Base-by-base conservation (phyloP, 64 coral and sea anemone genomes). In the Stichodactyla helianthus region DNA sequence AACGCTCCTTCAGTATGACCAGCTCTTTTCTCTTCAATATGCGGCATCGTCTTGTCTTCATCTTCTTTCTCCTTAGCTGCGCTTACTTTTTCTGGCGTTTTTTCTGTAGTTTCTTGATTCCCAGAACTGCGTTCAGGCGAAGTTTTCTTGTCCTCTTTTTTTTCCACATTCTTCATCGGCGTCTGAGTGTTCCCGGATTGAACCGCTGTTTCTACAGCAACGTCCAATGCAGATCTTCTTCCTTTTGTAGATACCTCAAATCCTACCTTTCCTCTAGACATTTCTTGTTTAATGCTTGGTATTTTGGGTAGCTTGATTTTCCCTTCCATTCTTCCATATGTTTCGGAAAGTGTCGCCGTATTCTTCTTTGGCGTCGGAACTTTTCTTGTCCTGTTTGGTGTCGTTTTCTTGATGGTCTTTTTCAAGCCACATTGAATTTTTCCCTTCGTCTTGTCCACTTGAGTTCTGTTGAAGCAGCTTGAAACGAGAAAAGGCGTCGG, bases 401-500 rank as follows among this genome's bases (percentile, higher is more conserved):
- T 65, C 5, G 19, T 74, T 74, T 74, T 74, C 12, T 9, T 74
- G 20, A 14, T 23, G 13, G n/a, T 74, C 12, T 31, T 74, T 19
- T 23, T 74, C 9, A 23, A 31, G 25, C 23, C 25, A 11, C 26
- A 0, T 31, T 2, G 68, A 65, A 67, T 71, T 63, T 4, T 57
- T 10, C 79, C 31, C 5, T 83, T 89, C 10, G 11, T 89, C 1
- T 50, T 82, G 53, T 23, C 79, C 8, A 89, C 79, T 20, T 98
- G 93, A 54, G 77, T 87, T 80, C 89, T 89, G 58, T 98, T 98
- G 59, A 98, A 98, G 28, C 95, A 98, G 53, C 95, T 94, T 22
- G 92, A 93, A 7, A 98, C 88, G 17, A 98, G 62, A 65, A 98
- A 98, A 5, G 95, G 89, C 25, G 95, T 98, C 1, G 95, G 92